These are phyloP conservation scores for Rhinogobius similis DNA, from an alignment of 2,113 vertebrate genomes.

Conservation along the genomic window DNA sequence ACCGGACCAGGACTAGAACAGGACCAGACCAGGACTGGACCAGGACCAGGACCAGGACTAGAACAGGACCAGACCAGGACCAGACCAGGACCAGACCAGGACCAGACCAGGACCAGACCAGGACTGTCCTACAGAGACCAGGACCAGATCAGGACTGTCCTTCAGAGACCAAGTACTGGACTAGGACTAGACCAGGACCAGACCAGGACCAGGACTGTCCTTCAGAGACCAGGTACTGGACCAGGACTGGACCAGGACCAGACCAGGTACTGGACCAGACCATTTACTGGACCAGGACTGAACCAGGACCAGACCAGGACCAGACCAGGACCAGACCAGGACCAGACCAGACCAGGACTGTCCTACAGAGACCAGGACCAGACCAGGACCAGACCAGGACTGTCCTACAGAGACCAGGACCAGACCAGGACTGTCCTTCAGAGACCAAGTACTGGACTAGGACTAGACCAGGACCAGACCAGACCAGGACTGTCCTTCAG, in stretches of 20 bases:
- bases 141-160: background rate
- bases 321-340: too few relatives aligned
- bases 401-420: conserved; percentile 89
- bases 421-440: background rate
- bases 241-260: background rate
- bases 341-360: too few relatives aligned
- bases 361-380: conserved; percentile 81
- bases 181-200: background rate
- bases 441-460: background rate
- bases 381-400: too few relatives aligned
- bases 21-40: background rate
- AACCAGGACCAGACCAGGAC: conserved; percentile 84
- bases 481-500: conserved; percentile 82
- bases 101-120: background rate
- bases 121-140: conserved; percentile 88
- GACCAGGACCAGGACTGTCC: conserved; percentile 57
- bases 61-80: background rate
- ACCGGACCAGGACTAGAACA: background rate
- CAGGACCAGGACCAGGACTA: background rate
- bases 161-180: background rate
- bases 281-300: background rate
- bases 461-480: background rate
- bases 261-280: background rate
- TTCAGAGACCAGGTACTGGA: conserved; percentile 79
- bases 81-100: background rate